Conservation (phyloP, 2,113 vertebrate genomes). For the Channa argus region DNA sequence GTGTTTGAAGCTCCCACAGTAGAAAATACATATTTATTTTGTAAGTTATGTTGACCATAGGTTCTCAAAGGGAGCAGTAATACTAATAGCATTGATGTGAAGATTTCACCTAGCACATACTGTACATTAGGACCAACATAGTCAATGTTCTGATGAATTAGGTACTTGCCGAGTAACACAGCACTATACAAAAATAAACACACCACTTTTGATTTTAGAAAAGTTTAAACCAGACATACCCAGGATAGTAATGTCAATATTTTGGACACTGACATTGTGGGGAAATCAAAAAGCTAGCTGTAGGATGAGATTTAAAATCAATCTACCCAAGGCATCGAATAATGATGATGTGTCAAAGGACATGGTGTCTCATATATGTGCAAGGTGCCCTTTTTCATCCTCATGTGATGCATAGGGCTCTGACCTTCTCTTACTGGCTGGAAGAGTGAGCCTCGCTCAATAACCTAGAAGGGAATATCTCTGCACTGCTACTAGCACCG, state of each 20-base stretch:
- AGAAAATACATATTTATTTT: no score
- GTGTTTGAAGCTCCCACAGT: neutral
- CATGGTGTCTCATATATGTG: no score
- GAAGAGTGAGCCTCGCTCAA: no score
- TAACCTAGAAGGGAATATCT: no score
- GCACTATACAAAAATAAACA: neutral
- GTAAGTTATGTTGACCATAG: neutral
- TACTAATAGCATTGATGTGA: neutral
- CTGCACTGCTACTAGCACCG: no score
- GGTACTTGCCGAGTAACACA: neutral
- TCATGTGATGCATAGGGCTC: no score
- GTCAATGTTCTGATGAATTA: neutral
- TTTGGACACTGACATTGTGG: neutral
- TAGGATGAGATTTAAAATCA: no score
- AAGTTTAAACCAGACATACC: slow-evolving; percentile 13
- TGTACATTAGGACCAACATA: slow-evolving; percentile 3
- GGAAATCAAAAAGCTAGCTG: neutral
- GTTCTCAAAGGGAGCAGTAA: neutral
- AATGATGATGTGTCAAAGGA: no score
- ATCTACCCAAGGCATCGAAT: no score
- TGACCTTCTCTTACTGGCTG: no score
- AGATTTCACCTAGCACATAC: neutral
- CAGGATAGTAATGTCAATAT: slow-evolving; percentile 5
- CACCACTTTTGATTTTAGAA: slow-evolving; percentile 10
- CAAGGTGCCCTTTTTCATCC: no score